A percentile compares a stretch with the other conserved stretches of the same genome.
Evolutionary conservation across 2,113 vertebrate species (phyloP).

Genomic region (Acanthisitta chloris): DNA sequence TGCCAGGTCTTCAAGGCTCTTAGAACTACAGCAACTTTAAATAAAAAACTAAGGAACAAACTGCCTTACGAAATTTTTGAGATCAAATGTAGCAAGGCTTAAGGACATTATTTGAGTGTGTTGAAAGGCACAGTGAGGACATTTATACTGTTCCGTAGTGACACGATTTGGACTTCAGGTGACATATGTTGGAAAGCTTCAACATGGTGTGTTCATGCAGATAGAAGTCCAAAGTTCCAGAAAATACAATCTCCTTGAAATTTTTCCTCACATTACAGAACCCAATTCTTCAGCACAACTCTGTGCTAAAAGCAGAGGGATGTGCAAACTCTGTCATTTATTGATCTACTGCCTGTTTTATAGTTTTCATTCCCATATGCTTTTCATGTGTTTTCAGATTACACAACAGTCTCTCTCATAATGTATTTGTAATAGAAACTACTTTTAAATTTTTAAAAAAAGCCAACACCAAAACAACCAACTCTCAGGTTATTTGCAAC

Average conservation of each 20-base stretch:
- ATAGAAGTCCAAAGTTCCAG: background rate
- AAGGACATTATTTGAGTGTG: background rate
- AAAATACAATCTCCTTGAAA: background rate
- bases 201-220: background rate
- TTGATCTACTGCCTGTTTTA: background rate
- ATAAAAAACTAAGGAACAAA: background rate
- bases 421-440: background rate
- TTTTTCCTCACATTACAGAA: background rate
- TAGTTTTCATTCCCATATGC: background rate
- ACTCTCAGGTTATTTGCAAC: background rate
- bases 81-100: background rate
- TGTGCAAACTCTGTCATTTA: background rate
- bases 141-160: background rate
- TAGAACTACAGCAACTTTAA: background rate
- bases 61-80: background rate
- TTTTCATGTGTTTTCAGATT: background rate
- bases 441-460: background rate
- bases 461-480: too few relatives aligned
- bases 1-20: background rate
- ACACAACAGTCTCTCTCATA: accelerated
- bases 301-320: background rate
- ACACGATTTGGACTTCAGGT: background rate
- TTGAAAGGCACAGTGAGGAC: background rate
- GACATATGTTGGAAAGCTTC: background rate
- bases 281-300: background rate